These are phyloP conservation scores for Scleropages formosus DNA, from an alignment of 2,797 vertebrate genomes.

Conservation along the genomic window DNA sequence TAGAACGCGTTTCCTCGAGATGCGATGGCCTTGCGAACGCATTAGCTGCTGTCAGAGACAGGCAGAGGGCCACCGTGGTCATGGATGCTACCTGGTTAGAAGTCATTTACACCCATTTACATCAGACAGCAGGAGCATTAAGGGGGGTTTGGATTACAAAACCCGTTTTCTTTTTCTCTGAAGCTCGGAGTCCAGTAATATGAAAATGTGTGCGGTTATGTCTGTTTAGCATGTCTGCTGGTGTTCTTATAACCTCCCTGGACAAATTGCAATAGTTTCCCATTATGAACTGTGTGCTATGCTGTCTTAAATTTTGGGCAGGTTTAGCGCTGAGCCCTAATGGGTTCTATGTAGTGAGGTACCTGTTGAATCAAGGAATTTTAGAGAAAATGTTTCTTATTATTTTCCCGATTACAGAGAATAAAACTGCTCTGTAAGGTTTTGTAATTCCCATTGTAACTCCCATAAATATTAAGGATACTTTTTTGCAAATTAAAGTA, in stretches of 20 bases:
- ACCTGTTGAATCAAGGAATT: not conserved
- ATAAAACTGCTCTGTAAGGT: not conserved
- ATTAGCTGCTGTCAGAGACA: too few species aligned
- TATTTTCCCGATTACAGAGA: not conserved
- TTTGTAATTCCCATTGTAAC: not conserved
- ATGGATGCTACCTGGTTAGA: not conserved
- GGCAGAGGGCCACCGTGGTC: too few species aligned
- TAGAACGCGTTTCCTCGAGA: too few species aligned
- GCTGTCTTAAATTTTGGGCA: not conserved
- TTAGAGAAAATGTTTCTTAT: not conserved
- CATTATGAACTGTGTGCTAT: not conserved
- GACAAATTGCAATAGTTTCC: slow-evolving; percentile 16
- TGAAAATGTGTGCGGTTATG: not conserved
- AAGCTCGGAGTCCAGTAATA: not conserved
- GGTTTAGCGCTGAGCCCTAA: slow-evolving; percentile 9
- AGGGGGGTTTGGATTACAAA: too few species aligned
- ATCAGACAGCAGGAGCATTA: slow-evolving; percentile 21
- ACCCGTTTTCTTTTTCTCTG: not conserved
- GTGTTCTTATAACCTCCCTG: not conserved
- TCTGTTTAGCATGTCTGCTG: not conserved
- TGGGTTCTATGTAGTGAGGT: not conserved
- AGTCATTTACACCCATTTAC: not conserved
- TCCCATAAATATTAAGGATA: not conserved
- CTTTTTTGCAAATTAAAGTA: not conserved
- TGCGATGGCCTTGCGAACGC: too few species aligned